Conservation (phyloP, 2,797 vertebrate species). For the Platyrinchus mystaceus region DNA sequence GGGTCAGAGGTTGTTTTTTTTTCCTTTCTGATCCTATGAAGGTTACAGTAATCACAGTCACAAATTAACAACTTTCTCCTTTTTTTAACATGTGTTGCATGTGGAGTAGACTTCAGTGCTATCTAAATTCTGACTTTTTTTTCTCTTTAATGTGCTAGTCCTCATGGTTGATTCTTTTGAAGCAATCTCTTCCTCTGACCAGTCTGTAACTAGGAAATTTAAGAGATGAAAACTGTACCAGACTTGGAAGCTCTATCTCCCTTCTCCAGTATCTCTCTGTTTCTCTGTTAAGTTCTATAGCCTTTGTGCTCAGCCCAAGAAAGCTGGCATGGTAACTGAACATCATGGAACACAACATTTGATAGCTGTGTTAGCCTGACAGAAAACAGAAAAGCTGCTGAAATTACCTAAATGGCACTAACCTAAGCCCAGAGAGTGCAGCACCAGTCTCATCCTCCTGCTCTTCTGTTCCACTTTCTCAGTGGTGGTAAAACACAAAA, state of each 20-base stretch:
- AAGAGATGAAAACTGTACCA: background rate
- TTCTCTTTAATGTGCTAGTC: background rate
- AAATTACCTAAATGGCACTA: background rate
- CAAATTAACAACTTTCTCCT: background rate
- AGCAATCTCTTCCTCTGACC: background rate
- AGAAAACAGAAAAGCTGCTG: background rate
- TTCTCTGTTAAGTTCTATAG: background rate
- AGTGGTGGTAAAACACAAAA: background rate
- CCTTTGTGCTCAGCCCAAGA: background rate
- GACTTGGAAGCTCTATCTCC: background rate
- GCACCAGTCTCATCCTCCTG: background rate
- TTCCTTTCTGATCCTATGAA: background rate
- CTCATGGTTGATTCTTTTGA: background rate
- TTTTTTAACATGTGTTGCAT: background rate
- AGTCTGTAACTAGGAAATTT: background rate
- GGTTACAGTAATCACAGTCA: background rate
- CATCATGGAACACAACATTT: background rate
- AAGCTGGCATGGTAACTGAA: background rate
- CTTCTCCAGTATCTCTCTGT: background rate
- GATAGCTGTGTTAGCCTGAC: background rate
- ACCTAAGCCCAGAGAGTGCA: background rate
- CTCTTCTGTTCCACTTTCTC: background rate
- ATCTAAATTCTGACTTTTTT: background rate
- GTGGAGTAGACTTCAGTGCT: background rate
- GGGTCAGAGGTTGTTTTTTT: background rate